Evolutionary conservation across 2,797 vertebrate genomes (phyloP), one percentile per base, ranked within the genome.

Genomic region (Borostomias antarcticus): DNA sequence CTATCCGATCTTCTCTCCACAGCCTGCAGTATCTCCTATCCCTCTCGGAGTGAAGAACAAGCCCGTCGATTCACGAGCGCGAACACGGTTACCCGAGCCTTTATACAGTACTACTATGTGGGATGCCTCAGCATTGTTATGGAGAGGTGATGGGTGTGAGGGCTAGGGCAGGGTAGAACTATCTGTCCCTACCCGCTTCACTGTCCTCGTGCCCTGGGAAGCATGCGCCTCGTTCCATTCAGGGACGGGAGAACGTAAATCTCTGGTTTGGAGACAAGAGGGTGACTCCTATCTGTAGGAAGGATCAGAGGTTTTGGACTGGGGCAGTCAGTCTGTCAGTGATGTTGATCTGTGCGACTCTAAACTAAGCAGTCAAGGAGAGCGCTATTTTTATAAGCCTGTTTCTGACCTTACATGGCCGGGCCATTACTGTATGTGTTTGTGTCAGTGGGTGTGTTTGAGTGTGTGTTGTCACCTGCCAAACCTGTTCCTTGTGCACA

Each of bases 361-460:
- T 62, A 58, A 66, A 74, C 58, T 13, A n/a, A 33, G 28, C 29
- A 56, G 51, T 66, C 65, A 75, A 70, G 74, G 29, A 63, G 53
- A 62, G 26, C 43, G 82, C 78, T 86, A 81, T 85, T 82, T 79
- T 84, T 82, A 79, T 35, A 23, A 21, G 15, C 47, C 64, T 45
- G 26, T 0, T 7, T 66, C 62, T 70, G 64, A 69, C 58, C 68
- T 74, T 72, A 50, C 81, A 73, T 53, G 28, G 21, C 47, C 52
- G 47, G 3, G 21, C 15, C 45, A 35, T 68, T 48, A 32, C 45
- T 25, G 11, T 15, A n/a, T 54, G 21, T 67, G 19, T 57, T 26
- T 52, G 13, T 70, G 51, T 51, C 33, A 50, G 48, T 60, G 48
- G 32, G 17, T 29, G 26, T 70, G 33, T 58, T 17, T 40, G 58